These are phyloP conservation scores for Tachysurus fulvidraco DNA, from an alignment of 2,113 vertebrate species.

Conservation along the genomic window DNA sequence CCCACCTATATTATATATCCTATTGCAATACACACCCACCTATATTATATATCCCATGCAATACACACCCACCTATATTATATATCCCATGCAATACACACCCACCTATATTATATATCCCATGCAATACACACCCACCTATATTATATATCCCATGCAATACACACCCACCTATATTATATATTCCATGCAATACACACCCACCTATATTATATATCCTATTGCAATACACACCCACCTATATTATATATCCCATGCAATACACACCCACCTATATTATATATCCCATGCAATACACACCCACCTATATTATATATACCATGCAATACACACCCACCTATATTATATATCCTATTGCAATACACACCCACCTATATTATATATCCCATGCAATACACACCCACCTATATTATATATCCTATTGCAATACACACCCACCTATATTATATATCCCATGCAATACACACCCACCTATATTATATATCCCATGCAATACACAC, in stretches of 20 bases:
- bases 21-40: too few relatives aligned
- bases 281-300: too few relatives aligned
- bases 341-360: slow-evolving; percentile 55
- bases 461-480: slow-evolving; percentile 30
- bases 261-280: slow-evolving; percentile 30
- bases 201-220: slow-evolving; percentile 46
- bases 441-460: neutral
- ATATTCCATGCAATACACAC: neutral
- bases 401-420: slow-evolving; percentile 46
- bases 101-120: too few relatives aligned
- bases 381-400: neutral
- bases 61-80: slow-evolving; percentile 23
- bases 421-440: too few relatives aligned
- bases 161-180: too few relatives aligned
- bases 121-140: neutral
- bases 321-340: neutral
- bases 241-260: neutral
- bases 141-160: slow-evolving; percentile 54
- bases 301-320: too few relatives aligned
- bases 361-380: too few relatives aligned
- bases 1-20: slow-evolving; percentile 45
- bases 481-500: too few relatives aligned
- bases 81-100: too few relatives aligned
- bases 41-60: neutral
- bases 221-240: too few relatives aligned